A percentile compares a stretch with the other conserved stretches of the same genome.
Conservation (phyloP, 2,888 invertebrate genomes). For the Brenthis daphne region DNA sequence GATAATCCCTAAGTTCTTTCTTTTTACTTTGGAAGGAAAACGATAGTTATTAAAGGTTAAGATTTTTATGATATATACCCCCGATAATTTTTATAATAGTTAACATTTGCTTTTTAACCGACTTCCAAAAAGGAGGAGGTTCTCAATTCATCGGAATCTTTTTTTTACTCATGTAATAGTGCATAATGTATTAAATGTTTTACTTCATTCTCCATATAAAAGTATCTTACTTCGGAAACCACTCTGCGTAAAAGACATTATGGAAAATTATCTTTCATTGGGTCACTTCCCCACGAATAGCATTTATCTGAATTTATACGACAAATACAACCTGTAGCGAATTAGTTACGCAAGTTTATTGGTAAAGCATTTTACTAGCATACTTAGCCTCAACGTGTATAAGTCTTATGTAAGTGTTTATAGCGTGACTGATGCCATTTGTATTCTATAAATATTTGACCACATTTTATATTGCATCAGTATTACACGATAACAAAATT, state of each 20-base stretch:
- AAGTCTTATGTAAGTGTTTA: conserved; percentile 36
- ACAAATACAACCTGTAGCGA: conserved; percentile 31
- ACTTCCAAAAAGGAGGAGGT: too few relatives aligned
- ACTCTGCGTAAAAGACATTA: background rate
- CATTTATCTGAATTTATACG: conserved; percentile 17
- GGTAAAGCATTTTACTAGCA: conserved; percentile 27
- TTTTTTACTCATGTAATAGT: too few relatives aligned
- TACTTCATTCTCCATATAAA: too few relatives aligned
- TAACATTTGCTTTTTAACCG: too few relatives aligned
- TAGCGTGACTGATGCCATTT: conserved; percentile 33
- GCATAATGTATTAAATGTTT: too few relatives aligned
- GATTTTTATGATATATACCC: too few relatives aligned
- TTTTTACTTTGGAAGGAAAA: too few relatives aligned
- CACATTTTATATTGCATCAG: conserved; percentile 41
- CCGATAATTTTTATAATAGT: too few relatives aligned
- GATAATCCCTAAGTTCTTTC: too few relatives aligned
- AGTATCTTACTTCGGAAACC: background rate
- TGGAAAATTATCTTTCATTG: conserved; percentile 26
- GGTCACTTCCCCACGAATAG: conserved; percentile 30
- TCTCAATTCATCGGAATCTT: too few relatives aligned
- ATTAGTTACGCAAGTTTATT: conserved; percentile 35
- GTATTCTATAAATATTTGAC: conserved; percentile 40
- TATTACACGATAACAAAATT: conserved; percentile 34
- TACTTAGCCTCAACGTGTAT: conserved; percentile 28
- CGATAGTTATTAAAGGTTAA: too few relatives aligned